phyloP scores from a whole-genome alignment of 2,888 invertebrate genomes.

The Teleiodes luculella region DNA sequence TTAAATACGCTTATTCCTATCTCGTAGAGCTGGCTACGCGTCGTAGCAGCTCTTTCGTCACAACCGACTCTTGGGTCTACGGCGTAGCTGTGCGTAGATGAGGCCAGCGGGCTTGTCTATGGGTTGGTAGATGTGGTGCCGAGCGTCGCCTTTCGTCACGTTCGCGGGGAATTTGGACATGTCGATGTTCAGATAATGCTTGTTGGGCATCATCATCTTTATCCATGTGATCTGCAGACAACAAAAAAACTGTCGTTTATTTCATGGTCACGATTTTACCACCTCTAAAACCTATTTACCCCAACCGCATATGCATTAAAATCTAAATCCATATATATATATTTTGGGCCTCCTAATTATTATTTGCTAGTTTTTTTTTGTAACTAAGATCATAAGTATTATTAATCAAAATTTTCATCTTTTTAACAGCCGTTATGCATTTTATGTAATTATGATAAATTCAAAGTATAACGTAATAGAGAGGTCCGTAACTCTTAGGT shows the following conservation, averaged over 20 bases:
- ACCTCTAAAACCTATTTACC: too few species aligned
- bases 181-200: conserved; percentile 87
- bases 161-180: conserved; percentile 84
- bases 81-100: conserved; percentile 84
- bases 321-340: too few species aligned
- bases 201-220: conserved; percentile 89
- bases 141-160: conserved; percentile 80
- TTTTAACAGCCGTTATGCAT: too few species aligned
- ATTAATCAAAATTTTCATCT: too few species aligned
- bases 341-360: too few species aligned
- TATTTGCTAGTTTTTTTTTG: too few species aligned
- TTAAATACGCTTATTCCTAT: not conserved
- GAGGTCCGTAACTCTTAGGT: not conserved
- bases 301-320: too few species aligned
- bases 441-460: too few species aligned
- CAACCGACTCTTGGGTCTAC: conserved; percentile 77
- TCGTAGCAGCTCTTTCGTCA: conserved; percentile 55
- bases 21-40: conserved; percentile 31
- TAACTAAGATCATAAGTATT: too few species aligned
- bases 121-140: conserved; percentile 84
- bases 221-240: conserved; percentile 81
- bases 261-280: too few species aligned
- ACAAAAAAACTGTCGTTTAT: conserved; percentile 13
- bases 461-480: not conserved
- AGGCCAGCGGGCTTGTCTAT: conserved; percentile 88